phyloP scores from a whole-genome alignment of 2,888 invertebrate genomes.

The Meliscaeva auricollis region DNA sequence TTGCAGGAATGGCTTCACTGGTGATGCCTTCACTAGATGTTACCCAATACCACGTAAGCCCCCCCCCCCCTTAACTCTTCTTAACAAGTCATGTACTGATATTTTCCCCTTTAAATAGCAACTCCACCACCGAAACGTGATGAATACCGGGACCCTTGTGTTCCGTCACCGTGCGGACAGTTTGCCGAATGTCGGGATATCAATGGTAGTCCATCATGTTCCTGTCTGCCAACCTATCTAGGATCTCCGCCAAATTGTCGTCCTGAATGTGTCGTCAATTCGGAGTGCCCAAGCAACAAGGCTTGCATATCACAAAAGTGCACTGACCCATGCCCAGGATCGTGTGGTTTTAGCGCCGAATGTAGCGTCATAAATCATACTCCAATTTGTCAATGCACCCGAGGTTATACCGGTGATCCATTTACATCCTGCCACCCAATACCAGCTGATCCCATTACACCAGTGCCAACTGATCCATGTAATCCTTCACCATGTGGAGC shows the following conservation, averaged over 20 bases:
- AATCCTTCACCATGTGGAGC: slow-evolving; percentile 89
- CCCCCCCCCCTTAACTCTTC: neutral
- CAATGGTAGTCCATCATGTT: slow-evolving; percentile 87
- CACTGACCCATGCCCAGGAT: slow-evolving; percentile 89
- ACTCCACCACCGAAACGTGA: slow-evolving; percentile 78
- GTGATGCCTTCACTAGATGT: slow-evolving; percentile 90
- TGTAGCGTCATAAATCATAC: slow-evolving; percentile 88
- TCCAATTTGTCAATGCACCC: slow-evolving; percentile 88
- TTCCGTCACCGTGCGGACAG: slow-evolving; percentile 90
- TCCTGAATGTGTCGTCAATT: slow-evolving; percentile 89
- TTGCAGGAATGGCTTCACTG: slow-evolving; percentile 88
- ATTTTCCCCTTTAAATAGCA: slow-evolving; percentile 62
- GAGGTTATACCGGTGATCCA: slow-evolving; percentile 88
- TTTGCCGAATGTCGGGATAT: slow-evolving; percentile 88
- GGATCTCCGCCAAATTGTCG: slow-evolving; percentile 90
- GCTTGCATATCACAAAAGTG: slow-evolving; percentile 91
- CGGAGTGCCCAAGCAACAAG: slow-evolving; percentile 88
- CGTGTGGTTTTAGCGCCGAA: slow-evolving; percentile 88
- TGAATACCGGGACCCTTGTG: slow-evolving; percentile 87
- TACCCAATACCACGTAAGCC: slow-evolving; percentile 84
- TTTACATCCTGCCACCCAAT: slow-evolving; percentile 87
- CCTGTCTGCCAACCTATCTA: slow-evolving; percentile 87
- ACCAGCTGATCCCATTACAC: slow-evolving; percentile 79
- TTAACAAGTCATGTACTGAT: too few relatives aligned
- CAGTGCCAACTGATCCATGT: slow-evolving; percentile 87